Percentiles rank a stretch among this genome's conserved stretches.
phyloP scores from a whole-genome alignment of 37 sponge, comb jelly and placozoan genomes.

The Ianthella basta region DNA sequence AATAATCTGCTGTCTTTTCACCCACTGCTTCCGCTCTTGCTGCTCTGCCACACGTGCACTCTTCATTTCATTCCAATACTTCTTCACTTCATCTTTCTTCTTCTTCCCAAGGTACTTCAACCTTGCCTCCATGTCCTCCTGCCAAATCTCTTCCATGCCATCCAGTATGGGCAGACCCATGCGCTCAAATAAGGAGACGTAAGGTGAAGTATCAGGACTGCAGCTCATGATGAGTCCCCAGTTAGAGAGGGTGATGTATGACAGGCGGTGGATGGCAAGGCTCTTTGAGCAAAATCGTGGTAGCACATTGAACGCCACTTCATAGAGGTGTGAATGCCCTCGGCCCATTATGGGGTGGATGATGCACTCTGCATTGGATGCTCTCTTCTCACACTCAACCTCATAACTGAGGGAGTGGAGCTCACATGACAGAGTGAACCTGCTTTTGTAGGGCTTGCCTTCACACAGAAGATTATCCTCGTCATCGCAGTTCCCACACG shows the following conservation, averaged over 20 bases:
- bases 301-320: neutral
- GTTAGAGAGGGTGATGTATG: neutral
- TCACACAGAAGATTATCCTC: constrained; percentile 14
- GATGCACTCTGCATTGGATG: neutral
- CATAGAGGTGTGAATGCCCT: constrained; percentile 20
- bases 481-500: constrained; percentile 25
- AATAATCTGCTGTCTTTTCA: constrained; percentile 17
- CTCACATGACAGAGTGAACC: neutral
- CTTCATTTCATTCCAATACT: neutral
- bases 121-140: neutral
- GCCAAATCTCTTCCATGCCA: constrained; percentile 7
- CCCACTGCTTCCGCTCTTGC: constrained; percentile 37
- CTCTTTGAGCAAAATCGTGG: neutral
- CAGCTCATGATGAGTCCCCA: neutral
- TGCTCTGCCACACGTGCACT: neutral
- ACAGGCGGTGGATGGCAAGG: neutral
- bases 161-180: constrained; percentile 13
- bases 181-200: neutral
- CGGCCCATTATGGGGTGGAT: constrained; percentile 22
- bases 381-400: constrained; percentile 30
- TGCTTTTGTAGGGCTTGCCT: constrained; percentile 21
- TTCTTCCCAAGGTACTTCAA: neutral
- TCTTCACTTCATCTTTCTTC: neutral
- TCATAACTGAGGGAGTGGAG: constrained; percentile 38
- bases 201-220: neutral